Percentiles rank a stretch among this genome's conserved stretches.
Evolutionary conservation across 2,797 vertebrate species (phyloP).

Genomic region (Clangula hyemalis): DNA sequence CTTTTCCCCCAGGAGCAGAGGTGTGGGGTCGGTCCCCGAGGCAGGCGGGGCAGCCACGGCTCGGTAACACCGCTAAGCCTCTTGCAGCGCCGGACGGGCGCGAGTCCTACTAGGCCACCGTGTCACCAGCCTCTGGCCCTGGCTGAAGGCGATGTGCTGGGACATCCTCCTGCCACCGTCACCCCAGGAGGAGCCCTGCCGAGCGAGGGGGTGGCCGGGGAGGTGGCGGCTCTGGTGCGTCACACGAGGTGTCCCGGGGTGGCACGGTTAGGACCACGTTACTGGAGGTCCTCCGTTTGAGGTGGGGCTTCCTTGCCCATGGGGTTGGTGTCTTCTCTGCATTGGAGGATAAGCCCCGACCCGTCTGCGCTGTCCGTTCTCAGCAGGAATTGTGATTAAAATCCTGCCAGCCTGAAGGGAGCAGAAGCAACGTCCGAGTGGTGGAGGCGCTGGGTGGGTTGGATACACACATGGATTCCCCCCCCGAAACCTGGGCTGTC

Average conservation of each 20-base stretch:
- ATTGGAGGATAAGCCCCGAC: background rate
- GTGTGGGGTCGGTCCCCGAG: accelerated
- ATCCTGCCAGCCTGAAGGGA: background rate
- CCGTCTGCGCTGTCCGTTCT: background rate
- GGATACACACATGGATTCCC: accelerated
- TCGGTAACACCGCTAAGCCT: constrained; percentile 18
- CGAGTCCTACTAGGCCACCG: constrained; percentile 12
- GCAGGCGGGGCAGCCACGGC: background rate
- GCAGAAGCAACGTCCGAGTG: background rate
- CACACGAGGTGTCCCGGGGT: background rate
- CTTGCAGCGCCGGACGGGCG: background rate
- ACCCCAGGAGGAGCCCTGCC: background rate
- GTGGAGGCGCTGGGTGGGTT: background rate
- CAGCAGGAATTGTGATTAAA: background rate
- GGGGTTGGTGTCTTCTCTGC: background rate
- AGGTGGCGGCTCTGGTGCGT: background rate
- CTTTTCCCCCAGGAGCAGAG: background rate
- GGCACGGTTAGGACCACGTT: accelerated
- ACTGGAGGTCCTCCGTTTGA: background rate
- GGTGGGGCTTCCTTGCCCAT: background rate
- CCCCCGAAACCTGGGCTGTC: background rate
- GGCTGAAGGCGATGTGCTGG: background rate
- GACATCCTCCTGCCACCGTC: accelerated
- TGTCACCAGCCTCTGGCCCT: background rate
- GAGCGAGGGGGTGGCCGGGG: background rate